These are phyloP conservation scores for Panthera uncia DNA, from an alignment of 2,113 vertebrate genomes.

Conservation along the genomic window DNA sequence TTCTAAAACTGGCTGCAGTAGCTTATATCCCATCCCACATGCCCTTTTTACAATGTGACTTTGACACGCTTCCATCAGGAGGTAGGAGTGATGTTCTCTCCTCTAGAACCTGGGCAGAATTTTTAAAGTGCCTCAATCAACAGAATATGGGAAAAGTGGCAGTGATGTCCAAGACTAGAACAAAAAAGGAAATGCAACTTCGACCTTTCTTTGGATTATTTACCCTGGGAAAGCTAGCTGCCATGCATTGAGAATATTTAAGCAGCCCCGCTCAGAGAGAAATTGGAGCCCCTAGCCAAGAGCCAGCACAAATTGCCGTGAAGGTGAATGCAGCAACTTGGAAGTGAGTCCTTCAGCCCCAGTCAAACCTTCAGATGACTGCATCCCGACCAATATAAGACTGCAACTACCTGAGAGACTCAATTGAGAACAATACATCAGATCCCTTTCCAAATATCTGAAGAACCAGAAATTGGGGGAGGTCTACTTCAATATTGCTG, in stretches of 20 bases:
- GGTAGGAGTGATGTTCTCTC: not conserved
- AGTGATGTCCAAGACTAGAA: not conserved
- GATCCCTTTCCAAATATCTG: not conserved
- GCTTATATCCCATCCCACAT: not conserved
- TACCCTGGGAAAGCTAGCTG: not conserved
- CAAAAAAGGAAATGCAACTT: not conserved
- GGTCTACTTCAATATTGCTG: not conserved
- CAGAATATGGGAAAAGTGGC: not conserved
- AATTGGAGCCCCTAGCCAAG: not conserved
- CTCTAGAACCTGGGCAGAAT: not conserved
- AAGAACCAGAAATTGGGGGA: not conserved
- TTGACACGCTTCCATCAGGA: not conserved
- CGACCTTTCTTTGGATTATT: not conserved
- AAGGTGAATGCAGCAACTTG: not conserved
- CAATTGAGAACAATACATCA: not conserved
- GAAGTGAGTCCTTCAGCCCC: not conserved
- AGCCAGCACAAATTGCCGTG: not conserved
- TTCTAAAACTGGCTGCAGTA: not conserved
- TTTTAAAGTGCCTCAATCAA: not conserved
- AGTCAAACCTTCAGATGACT: not conserved
- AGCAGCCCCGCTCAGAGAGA: not conserved
- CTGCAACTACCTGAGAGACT: not conserved
- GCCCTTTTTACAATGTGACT: not conserved
- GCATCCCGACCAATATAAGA: fast-evolving
- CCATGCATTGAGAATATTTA: not conserved